Evolutionary conservation across 2,888 invertebrate species (phyloP), one percentile per base, ranked within the genome.

Genomic region (Melanostoma scalare): DNA sequence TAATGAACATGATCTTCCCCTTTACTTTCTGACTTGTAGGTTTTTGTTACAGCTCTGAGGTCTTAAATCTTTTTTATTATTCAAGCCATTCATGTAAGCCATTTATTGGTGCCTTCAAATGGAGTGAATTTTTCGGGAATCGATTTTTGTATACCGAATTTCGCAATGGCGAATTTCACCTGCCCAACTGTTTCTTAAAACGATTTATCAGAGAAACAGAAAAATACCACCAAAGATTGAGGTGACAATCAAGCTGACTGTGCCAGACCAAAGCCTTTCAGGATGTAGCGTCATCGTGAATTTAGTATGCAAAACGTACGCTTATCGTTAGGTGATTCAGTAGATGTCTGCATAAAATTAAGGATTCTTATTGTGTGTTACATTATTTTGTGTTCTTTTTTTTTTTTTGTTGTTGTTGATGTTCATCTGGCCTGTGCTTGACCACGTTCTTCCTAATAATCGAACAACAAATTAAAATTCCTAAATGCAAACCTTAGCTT

Each of bases 381-480:
- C 20, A 44, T 20, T 38, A 48, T 3, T 30, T 30, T 55, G 42
- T 44, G 38, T 44, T 56, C 56, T 33, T 44, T 50, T 52, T 36
- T 68, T 35, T 44, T 33, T 40, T 65, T 8, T 52, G 55, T 48
- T 63, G 48, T 48, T 38, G 35, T 6, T 36, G 46, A 36, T 48
- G 55, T 31, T 44, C 42, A 3, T 33, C 40, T 56, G 60, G 35
- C 55, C 10, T 61, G 36, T 48, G 56, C 56, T 63, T 63, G 77
- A 53, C 63, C 82, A 82, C 78, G 77, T 77, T 75, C 77, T 77
- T 82, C 82, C 82, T 78, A 82, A 82, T 82, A 82, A 82, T 78
- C 72, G 65, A 63, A 73, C 74, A 80, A 80, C 74, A 80, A 82
- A 82, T 82, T 82, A 82, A 82, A 78, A 82, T 82, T 82, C 82